phyloP scores from a whole-genome alignment of 2,797 vertebrate genomes.

The Echeneis naucrates region DNA sequence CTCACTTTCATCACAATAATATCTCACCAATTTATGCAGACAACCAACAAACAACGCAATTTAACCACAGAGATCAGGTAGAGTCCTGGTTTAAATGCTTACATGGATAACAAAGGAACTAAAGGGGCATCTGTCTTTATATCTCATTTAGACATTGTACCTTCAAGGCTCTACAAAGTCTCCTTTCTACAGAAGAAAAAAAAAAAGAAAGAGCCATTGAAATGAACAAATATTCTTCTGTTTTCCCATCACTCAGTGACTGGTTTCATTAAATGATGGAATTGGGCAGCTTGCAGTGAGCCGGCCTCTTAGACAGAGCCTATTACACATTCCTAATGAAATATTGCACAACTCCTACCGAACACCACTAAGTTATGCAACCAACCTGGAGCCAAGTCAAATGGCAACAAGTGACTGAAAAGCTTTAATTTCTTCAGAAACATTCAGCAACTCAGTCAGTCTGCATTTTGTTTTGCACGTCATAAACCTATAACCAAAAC shows the following conservation, averaged over 20 bases:
- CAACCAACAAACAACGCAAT: slow-evolving; percentile 1
- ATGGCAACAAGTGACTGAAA: slow-evolving; percentile 23
- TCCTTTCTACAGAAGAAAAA: no score
- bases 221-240: background rate
- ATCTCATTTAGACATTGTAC: background rate
- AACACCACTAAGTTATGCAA: slow-evolving; percentile 56
- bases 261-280: slow-evolving; percentile 36
- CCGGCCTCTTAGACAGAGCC: slow-evolving; percentile 38
- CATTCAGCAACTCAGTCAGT: slow-evolving; percentile 15
- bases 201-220: no score
- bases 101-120: slow-evolving; percentile 10
- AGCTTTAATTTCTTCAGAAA: slow-evolving; percentile 31
- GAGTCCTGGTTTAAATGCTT: slow-evolving; percentile 7
- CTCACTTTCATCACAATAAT: background rate
- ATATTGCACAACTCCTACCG: slow-evolving; percentile 41
- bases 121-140: slow-evolving; percentile 3
- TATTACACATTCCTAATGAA: slow-evolving; percentile 57
- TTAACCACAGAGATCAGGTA: slow-evolving; percentile 18
- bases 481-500: background rate
- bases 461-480: slow-evolving; percentile 22
- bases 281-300: slow-evolving; percentile 22
- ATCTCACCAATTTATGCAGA: background rate
- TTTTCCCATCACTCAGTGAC: slow-evolving; percentile 20
- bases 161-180: background rate
- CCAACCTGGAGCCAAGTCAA: slow-evolving; percentile 14